Percentiles rank a stretch among this genome's conserved stretches.
Evolutionary conservation across 2,797 vertebrate species (phyloP).

Genomic region (Sebastes itinus): DNA sequence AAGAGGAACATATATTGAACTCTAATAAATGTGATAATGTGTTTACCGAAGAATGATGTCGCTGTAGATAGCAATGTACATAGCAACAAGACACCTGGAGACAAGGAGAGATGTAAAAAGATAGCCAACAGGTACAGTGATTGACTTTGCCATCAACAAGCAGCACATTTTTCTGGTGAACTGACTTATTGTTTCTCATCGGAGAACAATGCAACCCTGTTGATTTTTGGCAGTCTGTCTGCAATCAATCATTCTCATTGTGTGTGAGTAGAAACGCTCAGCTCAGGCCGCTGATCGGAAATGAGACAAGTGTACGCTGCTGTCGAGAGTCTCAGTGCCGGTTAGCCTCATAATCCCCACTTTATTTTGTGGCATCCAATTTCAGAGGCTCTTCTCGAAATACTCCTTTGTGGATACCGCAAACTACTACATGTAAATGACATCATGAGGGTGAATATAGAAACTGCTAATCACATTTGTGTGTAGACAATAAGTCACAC

Average conservation of each 20-base stretch:
- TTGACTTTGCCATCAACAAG: constrained; percentile 34
- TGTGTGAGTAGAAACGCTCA: neutral
- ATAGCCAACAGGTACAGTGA: constrained; percentile 23
- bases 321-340: neutral
- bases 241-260: constrained; percentile 14
- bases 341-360: constrained; percentile 40
- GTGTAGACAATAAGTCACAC: too few species aligned
- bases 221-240: neutral
- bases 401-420: constrained; percentile 32
- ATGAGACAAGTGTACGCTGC: constrained; percentile 14
- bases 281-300: neutral
- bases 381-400: constrained; percentile 57
- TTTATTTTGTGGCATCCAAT: constrained; percentile 48
- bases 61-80: constrained; percentile 42
- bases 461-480: neutral
- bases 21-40: constrained; percentile 66
- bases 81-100: constrained; percentile 55
- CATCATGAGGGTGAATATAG: constrained; percentile 39
- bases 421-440: constrained; percentile 24
- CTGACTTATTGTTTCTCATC: neutral
- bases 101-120: constrained; percentile 27
- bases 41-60: constrained; percentile 62
- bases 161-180: neutral
- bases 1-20: constrained; percentile 56
- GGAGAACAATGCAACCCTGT: neutral